These are phyloP conservation scores for Strigamia maritima DNA, from an alignment of 2,888 invertebrate genomes.

Conservation along the genomic window DNA sequence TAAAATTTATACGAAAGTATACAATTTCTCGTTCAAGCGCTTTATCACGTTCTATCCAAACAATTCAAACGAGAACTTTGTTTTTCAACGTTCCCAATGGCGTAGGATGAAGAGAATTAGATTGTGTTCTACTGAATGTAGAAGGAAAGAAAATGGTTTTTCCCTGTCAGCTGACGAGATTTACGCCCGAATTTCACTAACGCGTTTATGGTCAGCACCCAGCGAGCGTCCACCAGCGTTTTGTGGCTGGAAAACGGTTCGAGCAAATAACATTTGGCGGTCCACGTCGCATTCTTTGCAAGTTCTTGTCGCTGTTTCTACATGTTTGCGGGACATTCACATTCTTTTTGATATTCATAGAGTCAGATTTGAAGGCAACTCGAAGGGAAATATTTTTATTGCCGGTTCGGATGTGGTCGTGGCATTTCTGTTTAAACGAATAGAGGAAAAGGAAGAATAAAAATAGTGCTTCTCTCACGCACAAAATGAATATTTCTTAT, in stretches of 20 bases:
- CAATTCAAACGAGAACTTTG: conserved; percentile 11
- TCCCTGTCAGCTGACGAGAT: background rate
- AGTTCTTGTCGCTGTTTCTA: background rate
- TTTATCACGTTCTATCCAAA: conserved; percentile 15
- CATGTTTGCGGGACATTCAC: conserved; percentile 16
- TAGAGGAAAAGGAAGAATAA: background rate
- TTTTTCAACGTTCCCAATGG: background rate
- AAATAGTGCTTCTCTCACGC: background rate
- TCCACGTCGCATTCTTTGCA: background rate
- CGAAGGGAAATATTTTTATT: background rate
- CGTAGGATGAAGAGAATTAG: background rate
- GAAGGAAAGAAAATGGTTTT: background rate
- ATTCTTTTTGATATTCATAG: background rate
- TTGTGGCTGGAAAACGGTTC: conserved; percentile 13
- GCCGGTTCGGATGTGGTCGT: background rate
- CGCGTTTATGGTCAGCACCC: conserved; percentile 20
- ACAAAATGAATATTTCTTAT: background rate
- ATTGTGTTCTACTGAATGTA: conserved; percentile 5
- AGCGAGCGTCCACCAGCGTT: conserved; percentile 12
- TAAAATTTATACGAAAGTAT: background rate
- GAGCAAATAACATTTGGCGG: conserved; percentile 10
- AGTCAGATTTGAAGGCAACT: background rate
- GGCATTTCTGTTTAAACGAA: background rate
- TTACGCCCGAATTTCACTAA: conserved; percentile 9
- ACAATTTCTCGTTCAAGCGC: background rate